A percentile compares a stretch with the other conserved stretches of the same genome.
phyloP scores from a whole-genome alignment of 2,797 vertebrate species.

The Kryptolebias ocellatus region DNA sequence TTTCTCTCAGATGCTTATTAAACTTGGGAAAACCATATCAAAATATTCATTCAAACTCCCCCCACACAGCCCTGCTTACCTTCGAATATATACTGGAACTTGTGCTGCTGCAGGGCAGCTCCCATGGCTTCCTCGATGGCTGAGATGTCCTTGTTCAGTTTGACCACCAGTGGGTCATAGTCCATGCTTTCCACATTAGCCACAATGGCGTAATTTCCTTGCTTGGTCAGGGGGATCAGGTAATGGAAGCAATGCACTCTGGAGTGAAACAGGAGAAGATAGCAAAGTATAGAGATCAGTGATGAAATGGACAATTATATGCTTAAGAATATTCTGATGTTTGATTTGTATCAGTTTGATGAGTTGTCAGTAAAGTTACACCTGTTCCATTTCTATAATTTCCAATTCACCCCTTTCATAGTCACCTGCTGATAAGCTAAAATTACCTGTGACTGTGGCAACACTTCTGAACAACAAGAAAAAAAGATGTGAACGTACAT shows the following conservation, averaged over 20 bases:
- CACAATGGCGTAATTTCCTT: conserved; percentile 97
- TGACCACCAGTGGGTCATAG: conserved; percentile 95
- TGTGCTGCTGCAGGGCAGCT: conserved; percentile 94
- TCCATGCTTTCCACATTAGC: conserved; percentile 99
- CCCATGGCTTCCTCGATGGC: conserved; percentile 96
- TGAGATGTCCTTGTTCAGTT: conserved; percentile 97
- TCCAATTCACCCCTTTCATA: background rate
- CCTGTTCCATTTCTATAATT: background rate
- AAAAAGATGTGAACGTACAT: background rate
- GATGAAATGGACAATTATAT: background rate
- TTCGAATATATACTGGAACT: conserved; percentile 99
- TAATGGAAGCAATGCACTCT: conserved; percentile 99
- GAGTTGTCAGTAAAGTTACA: conserved; percentile 3
- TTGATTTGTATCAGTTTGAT: background rate
- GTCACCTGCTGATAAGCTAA: conserved; percentile 8
- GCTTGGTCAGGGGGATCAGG: conserved; percentile 94
- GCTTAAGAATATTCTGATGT: conserved; percentile 2
- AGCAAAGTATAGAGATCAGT: background rate
- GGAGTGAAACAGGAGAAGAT: conserved; percentile 62
- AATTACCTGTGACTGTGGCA: conserved; percentile 3
- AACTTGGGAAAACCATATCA: too few relatives aligned
- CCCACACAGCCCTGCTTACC: conserved; percentile 74
- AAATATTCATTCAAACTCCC: background rate
- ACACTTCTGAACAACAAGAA: background rate
- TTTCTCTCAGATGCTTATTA: too few relatives aligned